Evolutionary conservation across 2,797 vertebrate species (phyloP), one percentile per base, ranked within the genome.

Genomic region (Falco biarmicus): DNA sequence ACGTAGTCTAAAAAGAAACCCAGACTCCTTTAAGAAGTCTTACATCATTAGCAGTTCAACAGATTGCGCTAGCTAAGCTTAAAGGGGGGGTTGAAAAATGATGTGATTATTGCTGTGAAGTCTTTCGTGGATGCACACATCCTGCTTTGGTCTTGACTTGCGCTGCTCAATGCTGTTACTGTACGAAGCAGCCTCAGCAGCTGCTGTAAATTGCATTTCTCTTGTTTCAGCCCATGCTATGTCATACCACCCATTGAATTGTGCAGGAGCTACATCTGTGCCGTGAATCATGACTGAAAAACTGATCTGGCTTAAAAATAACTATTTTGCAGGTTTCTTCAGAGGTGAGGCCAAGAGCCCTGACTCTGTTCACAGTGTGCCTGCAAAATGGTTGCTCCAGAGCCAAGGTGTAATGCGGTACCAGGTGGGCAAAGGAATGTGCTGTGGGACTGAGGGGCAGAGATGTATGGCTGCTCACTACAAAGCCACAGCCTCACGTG

Each of bases 181-280:
- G 41, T 28, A 64, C 20, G 50, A 68, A 60, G 57, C 39, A 21
- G 47, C 11, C 74, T 61, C 29, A 9, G 85, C 77, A 90, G 84
- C 93, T 87, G 74, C 91, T 91, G 51, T 59, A 59, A 89, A 92
- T 37, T 41, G 63, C 34, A 17, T 82, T 89, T 93, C 80, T 83
- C 91, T 69, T 28, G 22, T 74, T 92, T 63, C 78, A 83, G 66
- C 68, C 28, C 21, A 3, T 74, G 71, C 60, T 68, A 3, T 70
- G 50, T 68, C 68, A 37, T 64, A 51, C 45, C 69, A 32, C 56
- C 64, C 84, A 20, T 5, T 66, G 89, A 92, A 71, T 3, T 50
- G 53, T 71, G 50, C 57, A 77, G 81, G 48, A 39, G 32, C 71
- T 45, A 28, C 1, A 2, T 77, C 84, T 74, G 37, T 83, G 84